A percentile compares a stretch with the other conserved stretches of the same genome.
phyloP scores from a whole-genome alignment of 2,113 vertebrate genomes.

The Mirza zaza region DNA sequence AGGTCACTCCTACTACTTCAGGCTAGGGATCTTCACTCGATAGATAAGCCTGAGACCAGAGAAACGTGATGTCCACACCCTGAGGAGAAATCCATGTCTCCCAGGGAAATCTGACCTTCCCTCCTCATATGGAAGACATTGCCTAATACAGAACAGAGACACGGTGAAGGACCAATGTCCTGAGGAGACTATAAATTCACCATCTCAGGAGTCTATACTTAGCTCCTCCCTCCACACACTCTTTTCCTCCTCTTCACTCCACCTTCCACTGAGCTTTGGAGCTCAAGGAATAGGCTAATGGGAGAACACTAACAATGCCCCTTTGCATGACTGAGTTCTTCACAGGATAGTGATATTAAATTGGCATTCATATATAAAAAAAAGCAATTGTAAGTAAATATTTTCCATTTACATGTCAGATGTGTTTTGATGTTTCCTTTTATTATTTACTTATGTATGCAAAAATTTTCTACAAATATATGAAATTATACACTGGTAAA shows the following conservation, averaged over 20 bases:
- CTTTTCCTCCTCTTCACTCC: not conserved
- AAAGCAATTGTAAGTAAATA: constrained; percentile 38
- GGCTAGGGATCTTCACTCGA: not conserved
- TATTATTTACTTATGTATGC: constrained; percentile 24
- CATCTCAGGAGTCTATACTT: not conserved
- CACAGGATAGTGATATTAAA: not conserved
- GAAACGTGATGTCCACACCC: not conserved
- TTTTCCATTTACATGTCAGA: constrained; percentile 21
- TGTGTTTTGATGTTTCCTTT: constrained; percentile 29
- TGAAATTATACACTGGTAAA: constrained; percentile 20
- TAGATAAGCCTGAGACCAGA: not conserved
- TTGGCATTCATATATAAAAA: not conserved
- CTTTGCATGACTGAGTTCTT: not conserved
- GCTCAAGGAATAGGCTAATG: not conserved
- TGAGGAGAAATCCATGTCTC: not conserved
- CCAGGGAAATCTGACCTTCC: not conserved
- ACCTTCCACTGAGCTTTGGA: not conserved
- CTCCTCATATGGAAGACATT: not conserved
- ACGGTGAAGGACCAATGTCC: not conserved
- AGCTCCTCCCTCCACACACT: no score
- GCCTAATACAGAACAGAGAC: not conserved
- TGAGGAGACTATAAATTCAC: not conserved
- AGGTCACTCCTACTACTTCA: not conserved
- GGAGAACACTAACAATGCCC: not conserved
- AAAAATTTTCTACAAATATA: constrained; percentile 31